Evolutionary conservation across 2,888 invertebrate species (phyloP).

Genomic region (Amphipyra tragopoginis): DNA sequence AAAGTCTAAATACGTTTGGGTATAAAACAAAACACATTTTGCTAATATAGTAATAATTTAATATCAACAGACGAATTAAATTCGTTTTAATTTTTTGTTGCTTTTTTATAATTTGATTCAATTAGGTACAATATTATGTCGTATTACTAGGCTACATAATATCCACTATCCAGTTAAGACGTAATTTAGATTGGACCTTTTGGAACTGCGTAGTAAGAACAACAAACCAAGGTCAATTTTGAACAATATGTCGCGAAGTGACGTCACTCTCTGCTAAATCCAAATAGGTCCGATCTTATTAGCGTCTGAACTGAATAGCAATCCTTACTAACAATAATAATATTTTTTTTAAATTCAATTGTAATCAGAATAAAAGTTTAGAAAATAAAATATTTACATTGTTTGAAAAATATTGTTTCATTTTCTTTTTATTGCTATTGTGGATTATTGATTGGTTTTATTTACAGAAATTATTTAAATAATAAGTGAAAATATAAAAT

Average conservation of each 20-base stretch:
- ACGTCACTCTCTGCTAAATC: not conserved
- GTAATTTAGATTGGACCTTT: slow-evolving; percentile 11
- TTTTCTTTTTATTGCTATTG: slow-evolving; percentile 9
- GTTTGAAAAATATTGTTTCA: slow-evolving; percentile 21
- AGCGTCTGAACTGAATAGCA: slow-evolving; percentile 1
- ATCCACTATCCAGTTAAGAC: slow-evolving; percentile 12
- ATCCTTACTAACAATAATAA: slow-evolving; percentile 28
- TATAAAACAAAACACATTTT: slow-evolving; percentile 54
- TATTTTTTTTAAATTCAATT: slow-evolving; percentile 19
- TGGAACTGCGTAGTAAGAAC: not conserved
- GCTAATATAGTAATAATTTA: slow-evolving; percentile 72
- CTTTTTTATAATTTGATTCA: slow-evolving; percentile 46
- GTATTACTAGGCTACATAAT: slow-evolving; percentile 36
- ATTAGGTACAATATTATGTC: slow-evolving; percentile 56
- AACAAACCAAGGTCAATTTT: not conserved
- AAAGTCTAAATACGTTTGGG: not conserved
- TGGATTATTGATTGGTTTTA: slow-evolving; percentile 16
- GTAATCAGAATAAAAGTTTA: slow-evolving; percentile 29
- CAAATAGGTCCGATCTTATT: not conserved
- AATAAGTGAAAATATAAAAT: not conserved
- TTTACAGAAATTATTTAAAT: slow-evolving; percentile 2
- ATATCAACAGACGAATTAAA: slow-evolving; percentile 83
- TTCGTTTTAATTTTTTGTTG: slow-evolving; percentile 72
- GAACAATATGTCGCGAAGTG: not conserved
- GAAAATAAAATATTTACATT: slow-evolving; percentile 33